Base-by-base conservation (phyloP, 1,140 invertebrate species). In the Mercenaria mercenaria region DNA sequence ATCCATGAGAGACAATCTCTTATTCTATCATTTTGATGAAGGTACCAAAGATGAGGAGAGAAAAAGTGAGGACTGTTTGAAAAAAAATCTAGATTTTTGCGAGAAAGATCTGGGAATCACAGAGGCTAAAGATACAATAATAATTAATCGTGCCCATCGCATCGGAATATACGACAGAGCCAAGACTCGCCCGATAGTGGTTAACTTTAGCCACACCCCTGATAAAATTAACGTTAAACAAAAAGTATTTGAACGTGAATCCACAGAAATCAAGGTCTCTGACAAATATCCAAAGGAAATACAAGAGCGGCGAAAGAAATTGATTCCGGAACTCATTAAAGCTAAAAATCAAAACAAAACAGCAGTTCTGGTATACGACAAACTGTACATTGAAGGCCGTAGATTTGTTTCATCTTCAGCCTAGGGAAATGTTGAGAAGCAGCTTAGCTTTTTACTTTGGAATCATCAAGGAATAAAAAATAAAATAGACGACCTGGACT, bases 381-480 rank as follows among this genome's bases (percentile, higher is more conserved):
- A 84, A 43, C 39, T 84, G 6, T 84, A 67, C 56, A 84, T 84
- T 37, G 64, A 84, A 18, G 64, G 64, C 10, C 59, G 79, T 20
- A 32, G 0, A 52, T 82, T 82, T 41, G 56, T 59, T 6, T 41
- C 47, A 18, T 11, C 34, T 76, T 39, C 72, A 26, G 61, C 6
- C 20, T 13, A 67, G 61, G 61, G 32, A 6, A 37, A 20, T 20
- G 34, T 6, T 15, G 61, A 67, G 61, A 67, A 67, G 61, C 67
- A 86, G 83, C 41, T 86, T 15, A 32, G 26, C 29, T 72, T 72
- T 37, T 37, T 86, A n/a, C 37, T 69, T 11, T 86, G 83, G 83
- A 86, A 86, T 39, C 67, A 74, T 29, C 83, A 86, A 26, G 83
- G 83, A n/a, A 26, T 86, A 20, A n/a, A 26, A 4, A 72, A 64